Conservation (phyloP, 2,888 invertebrate genomes). For the Hoplodrina blanda region DNA sequence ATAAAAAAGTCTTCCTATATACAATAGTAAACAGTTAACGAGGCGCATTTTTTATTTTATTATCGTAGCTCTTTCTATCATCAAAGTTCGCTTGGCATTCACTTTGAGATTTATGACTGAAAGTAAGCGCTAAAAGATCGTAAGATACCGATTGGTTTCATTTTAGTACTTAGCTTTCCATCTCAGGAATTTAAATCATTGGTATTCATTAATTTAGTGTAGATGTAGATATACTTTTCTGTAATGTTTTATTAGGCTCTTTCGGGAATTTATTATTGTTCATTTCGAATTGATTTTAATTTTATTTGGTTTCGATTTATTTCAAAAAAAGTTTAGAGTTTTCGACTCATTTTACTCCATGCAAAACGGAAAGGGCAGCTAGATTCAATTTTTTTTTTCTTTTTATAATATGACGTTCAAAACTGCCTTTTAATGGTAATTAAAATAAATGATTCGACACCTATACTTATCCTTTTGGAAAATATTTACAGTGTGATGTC, state of each 20-base stretch:
- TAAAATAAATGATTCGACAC: too few species aligned
- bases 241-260: not conserved
- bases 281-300: too few species aligned
- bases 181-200: constrained; percentile 11
- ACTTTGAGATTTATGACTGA: constrained; percentile 74
- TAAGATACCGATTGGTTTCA: constrained; percentile 66
- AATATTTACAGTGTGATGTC: too few species aligned
- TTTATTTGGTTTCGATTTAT: too few species aligned
- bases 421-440: too few species aligned
- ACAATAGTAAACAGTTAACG: constrained; percentile 43
- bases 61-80: constrained; percentile 63
- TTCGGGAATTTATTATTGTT: not conserved
- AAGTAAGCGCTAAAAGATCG: constrained; percentile 68
- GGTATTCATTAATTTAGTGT: constrained; percentile 20
- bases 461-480: too few species aligned
- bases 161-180: constrained; percentile 49
- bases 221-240: not conserved
- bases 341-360: too few species aligned
- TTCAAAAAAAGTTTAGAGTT: too few species aligned
- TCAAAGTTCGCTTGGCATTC: constrained; percentile 74
- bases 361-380: too few species aligned
- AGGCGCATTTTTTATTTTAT: constrained; percentile 66
- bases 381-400: too few species aligned
- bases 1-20: too few species aligned
- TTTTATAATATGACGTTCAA: too few species aligned